A percentile compares a stretch with the other conserved stretches of the same genome.
Conservation (phyloP, 2,888 invertebrate species). For the Steinernema hermaphroditum region DNA sequence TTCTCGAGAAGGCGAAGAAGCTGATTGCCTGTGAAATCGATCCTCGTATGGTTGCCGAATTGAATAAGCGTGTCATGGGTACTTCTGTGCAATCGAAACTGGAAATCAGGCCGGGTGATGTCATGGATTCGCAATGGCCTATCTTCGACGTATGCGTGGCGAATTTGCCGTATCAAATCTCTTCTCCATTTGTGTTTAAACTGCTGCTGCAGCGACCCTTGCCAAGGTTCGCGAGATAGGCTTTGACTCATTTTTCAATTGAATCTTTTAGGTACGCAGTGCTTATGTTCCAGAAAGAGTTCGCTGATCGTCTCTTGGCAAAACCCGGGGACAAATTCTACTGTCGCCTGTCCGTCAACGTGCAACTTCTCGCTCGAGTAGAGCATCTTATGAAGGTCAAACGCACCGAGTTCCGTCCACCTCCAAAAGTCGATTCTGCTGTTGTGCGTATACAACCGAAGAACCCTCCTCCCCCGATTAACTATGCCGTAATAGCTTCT, state of each 20-base stretch:
- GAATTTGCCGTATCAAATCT: conserved; percentile 96
- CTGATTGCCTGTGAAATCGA: conserved; percentile 91
- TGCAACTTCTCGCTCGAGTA: conserved; percentile 89
- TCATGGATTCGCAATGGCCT: conserved; percentile 87
- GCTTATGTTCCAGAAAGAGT: conserved; percentile 97
- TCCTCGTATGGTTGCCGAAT: conserved; percentile 87
- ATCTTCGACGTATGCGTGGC: conserved; percentile 98
- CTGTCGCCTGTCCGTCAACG: conserved; percentile 92
- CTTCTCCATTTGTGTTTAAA: conserved; percentile 76
- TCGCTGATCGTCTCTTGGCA: conserved; percentile 92
- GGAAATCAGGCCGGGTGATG: conserved; percentile 89
- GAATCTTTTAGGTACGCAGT: conserved; percentile 80
- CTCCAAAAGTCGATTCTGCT: conserved; percentile 97
- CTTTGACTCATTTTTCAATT: not conserved
- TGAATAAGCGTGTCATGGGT: conserved; percentile 87
- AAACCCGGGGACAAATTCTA: conserved; percentile 95
- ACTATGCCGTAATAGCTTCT: conserved; percentile 72
- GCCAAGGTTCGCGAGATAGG: conserved; percentile 49
- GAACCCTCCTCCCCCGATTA: conserved; percentile 92
- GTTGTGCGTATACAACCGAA: conserved; percentile 95
- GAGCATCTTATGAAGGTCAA: conserved; percentile 80
- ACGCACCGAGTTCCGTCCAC: conserved; percentile 95
- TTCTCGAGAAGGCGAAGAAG: conserved; percentile 88
- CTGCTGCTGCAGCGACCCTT: conserved; percentile 78
- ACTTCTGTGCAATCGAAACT: conserved; percentile 77